Evolutionary conservation across 2,113 vertebrate genomes (phyloP).

Genomic region (Nematolebias whitei): DNA sequence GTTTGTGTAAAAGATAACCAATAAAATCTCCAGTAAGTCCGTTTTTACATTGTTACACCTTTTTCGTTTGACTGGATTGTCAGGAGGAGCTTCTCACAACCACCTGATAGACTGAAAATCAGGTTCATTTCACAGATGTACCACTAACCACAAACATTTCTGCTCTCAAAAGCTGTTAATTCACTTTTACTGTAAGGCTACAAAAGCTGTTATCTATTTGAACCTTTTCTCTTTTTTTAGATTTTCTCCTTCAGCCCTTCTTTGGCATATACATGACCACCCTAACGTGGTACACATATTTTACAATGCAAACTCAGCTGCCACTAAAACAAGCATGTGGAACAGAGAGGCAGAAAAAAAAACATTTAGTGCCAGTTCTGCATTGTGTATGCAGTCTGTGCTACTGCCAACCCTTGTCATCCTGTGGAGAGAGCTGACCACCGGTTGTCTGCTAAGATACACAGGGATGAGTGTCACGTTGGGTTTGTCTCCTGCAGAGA

Average conservation of each 20-base stretch:
- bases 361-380: neutral
- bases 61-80: conserved; percentile 30
- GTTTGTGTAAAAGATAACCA: no score
- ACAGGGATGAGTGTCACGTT: conserved; percentile 19
- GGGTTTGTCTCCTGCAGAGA: conserved; percentile 15
- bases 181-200: neutral
- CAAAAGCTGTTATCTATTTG: neutral
- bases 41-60: conserved; percentile 58
- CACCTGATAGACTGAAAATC: conserved; percentile 20
- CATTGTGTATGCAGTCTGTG: conserved; percentile 1
- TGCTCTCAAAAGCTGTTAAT: neutral
- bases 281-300: neutral
- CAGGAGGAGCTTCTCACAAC: conserved; percentile 6
- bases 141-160: conserved; percentile 16
- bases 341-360: neutral
- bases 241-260: neutral
- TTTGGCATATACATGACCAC: neutral
- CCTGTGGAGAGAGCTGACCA: conserved; percentile 16
- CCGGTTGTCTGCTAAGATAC: conserved; percentile 13
- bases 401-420: neutral
- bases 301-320: neutral
- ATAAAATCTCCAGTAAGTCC: neutral
- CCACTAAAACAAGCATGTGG: neutral
- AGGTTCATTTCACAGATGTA: conserved; percentile 41
- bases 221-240: neutral